Base-by-base conservation (phyloP, 1,140 invertebrate species). In the Apis florea region DNA sequence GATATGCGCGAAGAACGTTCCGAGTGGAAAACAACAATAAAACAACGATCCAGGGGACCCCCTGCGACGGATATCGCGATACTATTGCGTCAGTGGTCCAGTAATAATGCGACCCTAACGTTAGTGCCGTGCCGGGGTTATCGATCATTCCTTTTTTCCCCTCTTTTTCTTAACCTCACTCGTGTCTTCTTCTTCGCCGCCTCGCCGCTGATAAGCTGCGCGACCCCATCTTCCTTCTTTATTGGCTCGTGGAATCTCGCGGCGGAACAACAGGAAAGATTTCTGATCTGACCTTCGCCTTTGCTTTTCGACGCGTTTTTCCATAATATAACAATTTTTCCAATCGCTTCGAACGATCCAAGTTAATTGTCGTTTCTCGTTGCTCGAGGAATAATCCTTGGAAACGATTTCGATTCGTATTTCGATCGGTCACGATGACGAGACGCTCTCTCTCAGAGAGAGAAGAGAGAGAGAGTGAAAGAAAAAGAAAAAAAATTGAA, bases 1-100 rank as follows among this genome's bases (percentile, higher is more conserved):
- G 15, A 51, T 12, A 13, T 9, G 24, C 51, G 61, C 49, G 63
- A 21, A 56, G 53, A 79, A 73, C 63, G 70, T 73, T 53, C 67
- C 56, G 71, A 79, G 79, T 80, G 79, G 59, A 73, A 79, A 87
- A 79, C 67, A 63, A 82, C 63, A 83, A 79, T 76, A 5, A 40
- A 84, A 87, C 75, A 79, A 76, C 71, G 58, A 78, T 78, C 73
- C 47, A 40, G 11, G 49, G 47, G 86, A 88, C 85, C 86, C 86
- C 86, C 86, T 80, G 86, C 86, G 80, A 88, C 6, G 63, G n/a
- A 4, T 68, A 84, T 88, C 85, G 75, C 53, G 75, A 77, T 82
- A 64, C n/a, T 68, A 86, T 86, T 87, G 86, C 85, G 61, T 84
- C 86, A 87, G 69, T 84, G 74, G 53, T 26, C 51, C 58, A 79